These are phyloP conservation scores for Pachypanchax playfairii DNA, from an alignment of 2,113 vertebrate species.

Conservation along the genomic window DNA sequence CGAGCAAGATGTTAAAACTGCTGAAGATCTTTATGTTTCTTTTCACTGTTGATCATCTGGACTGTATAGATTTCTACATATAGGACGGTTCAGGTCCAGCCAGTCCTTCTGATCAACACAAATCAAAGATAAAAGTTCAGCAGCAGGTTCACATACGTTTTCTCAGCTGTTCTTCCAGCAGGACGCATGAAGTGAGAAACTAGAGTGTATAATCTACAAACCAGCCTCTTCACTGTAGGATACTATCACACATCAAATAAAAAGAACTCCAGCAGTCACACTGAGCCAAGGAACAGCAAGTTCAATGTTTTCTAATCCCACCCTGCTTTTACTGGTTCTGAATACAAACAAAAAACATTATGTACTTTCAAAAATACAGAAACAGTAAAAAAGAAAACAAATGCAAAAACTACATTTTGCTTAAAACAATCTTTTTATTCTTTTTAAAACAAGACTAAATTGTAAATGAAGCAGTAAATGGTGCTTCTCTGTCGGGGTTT, in stretches of 20 bases:
- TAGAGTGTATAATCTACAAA: conserved; percentile 1
- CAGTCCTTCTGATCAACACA: background rate
- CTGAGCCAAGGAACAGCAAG: conserved; percentile 5
- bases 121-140: conserved; percentile 18
- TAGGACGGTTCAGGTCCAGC: background rate
- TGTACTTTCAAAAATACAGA: background rate
- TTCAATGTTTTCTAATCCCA: conserved; percentile 26
- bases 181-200: background rate
- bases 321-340: background rate
- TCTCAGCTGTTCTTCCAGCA: conserved; percentile 10
- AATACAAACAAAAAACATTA: conserved; percentile 15
- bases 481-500: conserved; percentile 18
- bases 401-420: background rate
- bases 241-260: conserved; percentile 33
- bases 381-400: conserved; percentile 6
- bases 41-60: background rate
- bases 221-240: conserved; percentile 8
- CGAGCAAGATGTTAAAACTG: background rate
- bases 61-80: background rate
- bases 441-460: conserved; percentile 9
- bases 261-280: background rate
- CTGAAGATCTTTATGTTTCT: background rate
- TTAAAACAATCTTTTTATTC: background rate
- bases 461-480: background rate
- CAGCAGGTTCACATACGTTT: background rate